These are phyloP conservation scores for Tetrao urogallus DNA, from an alignment of 2,113 vertebrate species.

Conservation along the genomic window DNA sequence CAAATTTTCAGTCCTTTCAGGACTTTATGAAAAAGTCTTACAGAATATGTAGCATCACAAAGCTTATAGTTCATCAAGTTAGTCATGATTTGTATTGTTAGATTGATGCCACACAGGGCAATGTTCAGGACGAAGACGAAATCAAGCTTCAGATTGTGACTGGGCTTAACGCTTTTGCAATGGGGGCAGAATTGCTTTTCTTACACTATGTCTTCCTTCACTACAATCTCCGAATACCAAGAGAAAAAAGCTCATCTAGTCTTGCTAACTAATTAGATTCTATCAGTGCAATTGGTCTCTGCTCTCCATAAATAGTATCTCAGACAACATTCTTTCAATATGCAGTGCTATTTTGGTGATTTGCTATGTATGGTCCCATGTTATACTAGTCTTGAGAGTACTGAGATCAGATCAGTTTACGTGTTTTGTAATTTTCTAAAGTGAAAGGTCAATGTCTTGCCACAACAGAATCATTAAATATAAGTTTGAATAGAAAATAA, in stretches of 20 bases:
- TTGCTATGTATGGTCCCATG: neutral
- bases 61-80: neutral
- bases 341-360: neutral
- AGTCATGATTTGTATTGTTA: neutral
- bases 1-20: neutral
- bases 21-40: neutral
- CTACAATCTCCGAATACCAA: neutral
- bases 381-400: neutral
- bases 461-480: neutral
- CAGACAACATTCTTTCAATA: neutral
- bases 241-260: neutral
- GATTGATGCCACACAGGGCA: neutral
- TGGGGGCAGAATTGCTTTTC: accelerated
- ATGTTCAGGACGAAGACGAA: neutral
- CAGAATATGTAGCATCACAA: neutral
- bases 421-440: neutral
- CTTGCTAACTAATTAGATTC: neutral
- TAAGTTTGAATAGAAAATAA: neutral
- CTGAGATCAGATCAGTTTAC: neutral
- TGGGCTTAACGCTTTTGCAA: neutral
- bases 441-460: neutral
- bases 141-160: neutral
- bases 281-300: neutral
- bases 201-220: neutral
- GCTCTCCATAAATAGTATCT: neutral